phyloP scores from a whole-genome alignment of 2,797 vertebrate genomes.

The Aulostomus chinensis region DNA sequence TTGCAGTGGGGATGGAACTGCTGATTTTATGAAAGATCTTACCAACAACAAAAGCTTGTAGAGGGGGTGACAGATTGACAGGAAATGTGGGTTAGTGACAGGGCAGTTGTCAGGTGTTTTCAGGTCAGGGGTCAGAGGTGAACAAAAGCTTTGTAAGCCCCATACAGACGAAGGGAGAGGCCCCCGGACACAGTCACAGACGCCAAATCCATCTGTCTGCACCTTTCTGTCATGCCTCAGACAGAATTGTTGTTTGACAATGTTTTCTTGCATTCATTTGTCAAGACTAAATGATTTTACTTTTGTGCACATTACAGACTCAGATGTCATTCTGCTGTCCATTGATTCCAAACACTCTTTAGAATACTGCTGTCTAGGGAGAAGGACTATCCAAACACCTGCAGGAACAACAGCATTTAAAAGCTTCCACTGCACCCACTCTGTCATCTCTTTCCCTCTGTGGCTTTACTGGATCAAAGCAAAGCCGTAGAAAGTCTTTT shows the following conservation, averaged over 20 bases:
- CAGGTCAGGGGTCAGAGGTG: constrained; percentile 63
- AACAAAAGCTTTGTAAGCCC: constrained; percentile 72
- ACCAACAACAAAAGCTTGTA: constrained; percentile 36
- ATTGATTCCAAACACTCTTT: constrained; percentile 38
- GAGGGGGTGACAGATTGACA: constrained; percentile 18
- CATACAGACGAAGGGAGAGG: constrained; percentile 37
- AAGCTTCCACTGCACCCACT: constrained; percentile 65
- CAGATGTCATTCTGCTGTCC: constrained; percentile 20
- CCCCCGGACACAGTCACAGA: constrained; percentile 28
- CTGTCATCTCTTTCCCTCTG: constrained; percentile 56
- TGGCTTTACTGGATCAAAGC: constrained; percentile 70
- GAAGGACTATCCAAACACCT: constrained; percentile 65
- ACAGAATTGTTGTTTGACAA: constrained; percentile 14
- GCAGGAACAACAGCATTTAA: constrained; percentile 72
- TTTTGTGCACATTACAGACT: constrained; percentile 21
- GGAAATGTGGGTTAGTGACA: constrained; percentile 58
- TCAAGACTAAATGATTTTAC: constrained; percentile 22
- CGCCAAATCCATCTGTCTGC: constrained; percentile 28
- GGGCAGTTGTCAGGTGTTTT: constrained; percentile 61
- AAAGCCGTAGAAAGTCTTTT: constrained; percentile 48
- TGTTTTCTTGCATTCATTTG: constrained; percentile 19
- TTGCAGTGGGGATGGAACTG: neutral
- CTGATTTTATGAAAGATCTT: constrained; percentile 27
- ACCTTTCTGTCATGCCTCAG: constrained; percentile 15
- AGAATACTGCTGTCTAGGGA: constrained; percentile 27